A percentile compares a stretch with the other conserved stretches of the same genome.
Conservation (phyloP, 2,797 vertebrate genomes). For the Syngnathus acus region DNA sequence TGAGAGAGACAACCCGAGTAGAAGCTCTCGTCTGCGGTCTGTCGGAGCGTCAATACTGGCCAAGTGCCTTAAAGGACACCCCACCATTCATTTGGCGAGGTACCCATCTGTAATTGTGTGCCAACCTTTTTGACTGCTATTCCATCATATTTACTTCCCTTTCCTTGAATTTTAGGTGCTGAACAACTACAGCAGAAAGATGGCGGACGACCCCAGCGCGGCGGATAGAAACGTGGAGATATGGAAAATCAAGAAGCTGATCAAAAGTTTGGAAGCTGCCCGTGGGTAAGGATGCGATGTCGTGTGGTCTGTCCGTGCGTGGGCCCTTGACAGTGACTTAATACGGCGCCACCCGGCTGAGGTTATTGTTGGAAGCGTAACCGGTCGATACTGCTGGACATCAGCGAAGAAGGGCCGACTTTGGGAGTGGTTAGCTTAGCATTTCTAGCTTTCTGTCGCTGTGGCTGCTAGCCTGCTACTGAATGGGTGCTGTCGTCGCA, state of each 20-base stretch:
- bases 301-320: rapidly evolving
- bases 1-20: constrained; percentile 35
- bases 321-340: no score
- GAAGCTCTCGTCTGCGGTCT: constrained; percentile 42
- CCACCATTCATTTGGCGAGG: constrained; percentile 40
- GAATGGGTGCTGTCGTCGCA: constrained; percentile 22
- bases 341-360: not conserved
- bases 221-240: constrained; percentile 99
- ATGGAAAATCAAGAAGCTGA: constrained; percentile 99
- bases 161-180: constrained; percentile 59
- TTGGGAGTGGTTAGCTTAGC: constrained; percentile 72
- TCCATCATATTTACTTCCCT: constrained; percentile 7
- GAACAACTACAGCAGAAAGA: constrained; percentile 80
- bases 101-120: constrained; percentile 15
- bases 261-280: constrained; percentile 96
- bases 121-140: not conserved
- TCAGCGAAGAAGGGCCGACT: constrained; percentile 45
- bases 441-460: constrained; percentile 38
- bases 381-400: constrained; percentile 51
- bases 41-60: constrained; percentile 35
- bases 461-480: constrained; percentile 28
- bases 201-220: constrained; percentile 98
- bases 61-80: constrained; percentile 49
- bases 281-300: constrained; percentile 75
- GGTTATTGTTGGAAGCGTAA: constrained; percentile 10